These are phyloP conservation scores for Labeo catla DNA, from an alignment of 2,113 vertebrate species.

Conservation along the genomic window DNA sequence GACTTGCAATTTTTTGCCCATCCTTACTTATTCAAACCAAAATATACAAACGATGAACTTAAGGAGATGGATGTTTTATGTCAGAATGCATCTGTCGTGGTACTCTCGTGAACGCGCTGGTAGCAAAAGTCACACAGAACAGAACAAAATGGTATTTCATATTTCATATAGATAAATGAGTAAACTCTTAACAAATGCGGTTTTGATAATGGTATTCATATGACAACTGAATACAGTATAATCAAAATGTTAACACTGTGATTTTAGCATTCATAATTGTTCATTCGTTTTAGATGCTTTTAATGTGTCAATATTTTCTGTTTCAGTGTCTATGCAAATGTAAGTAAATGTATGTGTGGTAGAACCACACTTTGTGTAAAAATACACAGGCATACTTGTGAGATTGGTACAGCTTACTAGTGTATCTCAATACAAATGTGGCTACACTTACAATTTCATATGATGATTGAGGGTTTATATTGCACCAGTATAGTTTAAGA, in stretches of 20 bases:
- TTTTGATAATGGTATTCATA: background rate
- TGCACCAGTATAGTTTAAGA: background rate
- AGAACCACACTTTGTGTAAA: background rate
- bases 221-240: background rate
- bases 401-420: background rate
- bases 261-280: background rate
- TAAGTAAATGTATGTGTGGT: background rate
- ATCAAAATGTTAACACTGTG: background rate
- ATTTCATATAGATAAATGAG: background rate
- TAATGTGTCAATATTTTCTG: background rate
- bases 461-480: conserved; percentile 11
- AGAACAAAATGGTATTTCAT: background rate
- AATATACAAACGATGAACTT: too few relatives aligned
- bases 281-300: background rate
- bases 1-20: too few relatives aligned
- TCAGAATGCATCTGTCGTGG: too few relatives aligned
- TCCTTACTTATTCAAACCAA: too few relatives aligned
- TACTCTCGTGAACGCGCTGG: too few relatives aligned
- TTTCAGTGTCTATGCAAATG: background rate
- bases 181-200: background rate
- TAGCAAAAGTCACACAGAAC: background rate
- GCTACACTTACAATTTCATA: background rate
- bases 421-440: background rate
- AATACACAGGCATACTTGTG: background rate
- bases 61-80: too few relatives aligned